phyloP scores from a whole-genome alignment of 2,888 invertebrate species.

The Dryobotodes eremita region DNA sequence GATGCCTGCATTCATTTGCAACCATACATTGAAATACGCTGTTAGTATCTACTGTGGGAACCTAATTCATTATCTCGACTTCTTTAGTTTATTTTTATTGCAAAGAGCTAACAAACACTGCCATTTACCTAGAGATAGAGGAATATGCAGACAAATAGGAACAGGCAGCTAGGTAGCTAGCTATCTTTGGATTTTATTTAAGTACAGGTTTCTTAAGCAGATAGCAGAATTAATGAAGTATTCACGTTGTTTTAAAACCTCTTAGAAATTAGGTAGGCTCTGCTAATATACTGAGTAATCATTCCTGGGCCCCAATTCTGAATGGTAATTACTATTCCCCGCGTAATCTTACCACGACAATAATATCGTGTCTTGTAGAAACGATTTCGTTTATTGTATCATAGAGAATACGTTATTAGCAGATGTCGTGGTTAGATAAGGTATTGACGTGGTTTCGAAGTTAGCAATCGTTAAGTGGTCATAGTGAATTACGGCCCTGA shows the following conservation, averaged over 20 bases:
- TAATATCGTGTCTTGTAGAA: no score
- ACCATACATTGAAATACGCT: neutral
- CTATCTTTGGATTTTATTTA: neutral
- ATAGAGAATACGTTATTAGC: no score
- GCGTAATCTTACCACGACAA: no score
- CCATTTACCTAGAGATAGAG: neutral
- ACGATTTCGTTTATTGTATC: no score
- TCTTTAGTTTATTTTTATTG: constrained; percentile 6
- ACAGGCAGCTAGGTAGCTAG: no score
- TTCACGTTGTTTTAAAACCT: no score
- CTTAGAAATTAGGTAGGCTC: neutral
- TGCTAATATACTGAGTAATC: neutral
- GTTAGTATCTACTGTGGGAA: constrained; percentile 14
- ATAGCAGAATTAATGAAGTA: neutral
- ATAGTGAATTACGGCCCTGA: no score
- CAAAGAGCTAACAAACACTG: neutral
- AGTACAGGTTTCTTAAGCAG: neutral
- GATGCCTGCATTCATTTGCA: constrained; percentile 6
- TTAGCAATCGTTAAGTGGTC: no score
- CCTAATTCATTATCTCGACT: constrained; percentile 23
- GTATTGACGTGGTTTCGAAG: no score
- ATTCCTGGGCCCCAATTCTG: no score
- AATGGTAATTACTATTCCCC: no score
- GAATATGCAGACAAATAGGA: neutral
- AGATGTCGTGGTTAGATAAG: no score